These are phyloP conservation scores for Dendrolimus houi DNA, from an alignment of 2,888 invertebrate species.

Conservation along the genomic window DNA sequence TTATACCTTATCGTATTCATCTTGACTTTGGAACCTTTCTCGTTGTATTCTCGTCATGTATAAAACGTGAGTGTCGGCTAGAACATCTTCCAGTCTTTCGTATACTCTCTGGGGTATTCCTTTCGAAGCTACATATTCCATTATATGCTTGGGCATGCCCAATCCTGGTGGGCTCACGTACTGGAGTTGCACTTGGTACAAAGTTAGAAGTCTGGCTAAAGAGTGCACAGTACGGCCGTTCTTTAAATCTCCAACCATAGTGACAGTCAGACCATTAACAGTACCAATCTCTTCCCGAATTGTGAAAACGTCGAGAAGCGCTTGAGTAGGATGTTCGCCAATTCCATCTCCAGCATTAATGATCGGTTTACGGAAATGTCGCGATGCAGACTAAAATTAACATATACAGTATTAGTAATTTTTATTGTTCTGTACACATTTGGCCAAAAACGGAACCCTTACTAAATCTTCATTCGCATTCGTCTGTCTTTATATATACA, in stretches of 20 bases:
- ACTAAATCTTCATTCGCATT: no score
- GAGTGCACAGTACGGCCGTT: conserved; percentile 99
- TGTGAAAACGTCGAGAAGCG: conserved; percentile 96
- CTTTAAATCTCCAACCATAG: conserved; percentile 98
- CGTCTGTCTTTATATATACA: no score
- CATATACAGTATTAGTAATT: no score
- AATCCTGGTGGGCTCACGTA: conserved; percentile 93
- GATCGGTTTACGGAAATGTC: conserved; percentile 90
- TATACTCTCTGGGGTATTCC: conserved; percentile 86
- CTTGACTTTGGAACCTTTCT: conserved; percentile 89
- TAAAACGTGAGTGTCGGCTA: conserved; percentile 96
- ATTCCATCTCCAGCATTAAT: conserved; percentile 99
- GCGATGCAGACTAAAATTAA: conserved; percentile 83
- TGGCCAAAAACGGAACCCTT: no score
- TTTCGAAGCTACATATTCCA: conserved; percentile 85
- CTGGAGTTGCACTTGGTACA: conserved; percentile 94
- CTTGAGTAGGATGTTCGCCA: conserved; percentile 98
- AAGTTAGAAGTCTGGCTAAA: conserved; percentile 91
- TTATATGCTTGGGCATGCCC: conserved; percentile 93
- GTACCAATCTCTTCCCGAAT: conserved; percentile 99
- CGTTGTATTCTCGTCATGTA: conserved; percentile 99
- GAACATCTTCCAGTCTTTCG: conserved; percentile 86
- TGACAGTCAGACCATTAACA: conserved; percentile 97
- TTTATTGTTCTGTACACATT: no score
- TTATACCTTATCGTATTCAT: conserved; percentile 90